Evolutionary conservation across 2,113 vertebrate genomes (phyloP).

Genomic region (Etheostoma cragini): DNA sequence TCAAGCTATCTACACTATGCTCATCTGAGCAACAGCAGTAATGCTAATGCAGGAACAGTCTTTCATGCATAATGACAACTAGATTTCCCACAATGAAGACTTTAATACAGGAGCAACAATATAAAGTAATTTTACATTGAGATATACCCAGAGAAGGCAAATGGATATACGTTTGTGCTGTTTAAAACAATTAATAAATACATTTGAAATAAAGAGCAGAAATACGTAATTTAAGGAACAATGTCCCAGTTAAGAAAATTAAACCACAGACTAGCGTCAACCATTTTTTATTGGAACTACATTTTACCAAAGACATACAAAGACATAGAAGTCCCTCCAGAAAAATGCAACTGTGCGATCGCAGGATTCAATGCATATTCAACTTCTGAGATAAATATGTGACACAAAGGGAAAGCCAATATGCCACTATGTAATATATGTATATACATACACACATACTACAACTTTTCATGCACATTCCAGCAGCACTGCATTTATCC

Average conservation of each 20-base stretch:
- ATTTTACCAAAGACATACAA: background rate
- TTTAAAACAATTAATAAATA: background rate
- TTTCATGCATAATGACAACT: background rate
- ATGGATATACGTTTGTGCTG: background rate
- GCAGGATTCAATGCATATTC: too few relatives aligned
- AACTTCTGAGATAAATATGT: background rate
- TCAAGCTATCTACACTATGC: conserved; percentile 3
- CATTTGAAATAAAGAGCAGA: background rate
- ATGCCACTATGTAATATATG: too few relatives aligned
- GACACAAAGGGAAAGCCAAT: background rate
- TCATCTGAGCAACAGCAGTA: conserved; percentile 7
- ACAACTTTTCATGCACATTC: background rate
- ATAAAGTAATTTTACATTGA: background rate
- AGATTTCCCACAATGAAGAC: background rate
- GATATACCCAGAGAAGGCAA: background rate
- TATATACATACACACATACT: background rate
- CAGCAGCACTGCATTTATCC: background rate
- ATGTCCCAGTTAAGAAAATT: background rate
- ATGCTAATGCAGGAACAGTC: conserved; percentile 7
- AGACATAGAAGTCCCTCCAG: too few relatives aligned
- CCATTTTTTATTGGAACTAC: background rate
- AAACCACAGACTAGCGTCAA: background rate
- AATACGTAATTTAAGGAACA: background rate
- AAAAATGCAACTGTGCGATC: too few relatives aligned
- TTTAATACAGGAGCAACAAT: background rate